Evolutionary conservation across 2,888 invertebrate genomes (phyloP), one percentile per base, ranked within the genome.

Genomic region (Tortrix viridana): DNA sequence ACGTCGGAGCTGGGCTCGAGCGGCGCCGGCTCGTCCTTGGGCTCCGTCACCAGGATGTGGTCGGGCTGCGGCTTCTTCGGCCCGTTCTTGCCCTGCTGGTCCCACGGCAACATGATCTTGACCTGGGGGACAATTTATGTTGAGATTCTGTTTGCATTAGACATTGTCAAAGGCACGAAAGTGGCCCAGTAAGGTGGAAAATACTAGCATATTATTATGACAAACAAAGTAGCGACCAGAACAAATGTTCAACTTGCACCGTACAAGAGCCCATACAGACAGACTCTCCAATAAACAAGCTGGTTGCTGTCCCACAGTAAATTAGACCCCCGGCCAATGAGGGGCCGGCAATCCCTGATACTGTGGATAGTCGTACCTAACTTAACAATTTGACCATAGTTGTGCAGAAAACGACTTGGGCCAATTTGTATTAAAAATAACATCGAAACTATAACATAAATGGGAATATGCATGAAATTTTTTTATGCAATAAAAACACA

Each of bases 21-120:
- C 16, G 95, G 96, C 58, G 95, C 92, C 57, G 95, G 94, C 90
- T 99, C 99, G 80, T 99, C 98, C 92, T 99, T 99, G 62, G 99
- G 99, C 90, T 99, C 99, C 65, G 97, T 96, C 73, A 99, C 99
- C 77, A 96, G 95, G 71, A 99, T 98, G 89, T 98, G 97, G 90
- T 99, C 99, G 53, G 99, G 99, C 81, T 99, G 95, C 5, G 99
- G 99, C 86, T 96, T 96, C 94, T 98, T 98, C 71, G 99, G 99
- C 58, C 99, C 99, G 79, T 95, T 97, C 93, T 99, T 99, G 89
- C 99, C 99, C 85, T 96, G 96, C 67, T 98, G 96, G 93, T 99
- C 99, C 95, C 98, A 98, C 46, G 99, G 99, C 91, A 99, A 95
- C 99, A 99, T 99, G 90, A 99, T 99, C 92, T 99, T 99, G 1